Evolutionary conservation across 1,140 invertebrate genomes (phyloP).

Genomic region (Zaprionus inermis): DNA sequence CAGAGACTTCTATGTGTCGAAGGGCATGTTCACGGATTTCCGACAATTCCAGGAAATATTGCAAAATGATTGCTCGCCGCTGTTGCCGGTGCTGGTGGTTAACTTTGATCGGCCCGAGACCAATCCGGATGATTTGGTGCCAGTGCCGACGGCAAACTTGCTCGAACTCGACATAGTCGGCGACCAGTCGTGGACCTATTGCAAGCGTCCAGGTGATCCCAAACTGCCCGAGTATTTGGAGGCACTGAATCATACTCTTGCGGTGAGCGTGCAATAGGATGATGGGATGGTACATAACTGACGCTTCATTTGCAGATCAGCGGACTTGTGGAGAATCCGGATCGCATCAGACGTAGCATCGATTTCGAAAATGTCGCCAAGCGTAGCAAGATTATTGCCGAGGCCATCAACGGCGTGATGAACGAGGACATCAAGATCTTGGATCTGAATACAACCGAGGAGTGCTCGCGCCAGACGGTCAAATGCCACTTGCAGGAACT

Average conservation of each 20-base stretch:
- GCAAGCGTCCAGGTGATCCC: conserved; percentile 64
- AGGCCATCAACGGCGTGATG: conserved; percentile 62
- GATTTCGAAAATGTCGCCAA: conserved; percentile 76
- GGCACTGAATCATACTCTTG: conserved; percentile 60
- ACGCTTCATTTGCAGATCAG: conserved; percentile 44
- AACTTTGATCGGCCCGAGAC: conserved; percentile 64
- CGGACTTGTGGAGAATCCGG: conserved; percentile 69
- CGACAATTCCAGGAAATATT: conserved; percentile 63
- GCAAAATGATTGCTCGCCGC: conserved; percentile 65
- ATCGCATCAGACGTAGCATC: conserved; percentile 59
- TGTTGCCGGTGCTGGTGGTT: conserved; percentile 65
- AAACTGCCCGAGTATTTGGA: conserved; percentile 58
- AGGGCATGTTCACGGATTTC: conserved; percentile 66
- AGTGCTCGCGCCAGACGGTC: conserved; percentile 83
- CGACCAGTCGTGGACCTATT: conserved; percentile 61
- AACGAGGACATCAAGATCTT: conserved; percentile 50
- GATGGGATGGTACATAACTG: no score
- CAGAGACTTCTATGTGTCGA: conserved; percentile 73
- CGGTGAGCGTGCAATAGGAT: conserved; percentile 31
- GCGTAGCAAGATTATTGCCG: conserved; percentile 65
- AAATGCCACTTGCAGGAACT: conserved; percentile 84
- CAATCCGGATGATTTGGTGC: conserved; percentile 34
- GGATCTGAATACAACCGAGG: conserved; percentile 73
- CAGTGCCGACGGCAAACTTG: conserved; percentile 43
- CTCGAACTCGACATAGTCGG: not conserved